These are phyloP conservation scores for Hystrix brachyura DNA, from an alignment of 2,113 vertebrate species.

Conservation along the genomic window DNA sequence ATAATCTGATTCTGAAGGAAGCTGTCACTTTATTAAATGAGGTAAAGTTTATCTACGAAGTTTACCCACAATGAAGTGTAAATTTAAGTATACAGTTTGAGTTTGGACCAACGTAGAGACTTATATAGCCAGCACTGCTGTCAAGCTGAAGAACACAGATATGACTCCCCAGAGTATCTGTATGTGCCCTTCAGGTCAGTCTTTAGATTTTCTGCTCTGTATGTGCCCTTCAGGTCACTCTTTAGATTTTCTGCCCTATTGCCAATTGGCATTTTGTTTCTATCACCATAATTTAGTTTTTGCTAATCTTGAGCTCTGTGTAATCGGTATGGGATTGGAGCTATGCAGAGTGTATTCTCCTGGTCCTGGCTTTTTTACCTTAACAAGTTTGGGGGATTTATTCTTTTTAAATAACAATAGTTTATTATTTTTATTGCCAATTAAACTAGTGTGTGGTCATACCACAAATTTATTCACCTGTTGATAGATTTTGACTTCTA, in stretches of 20 bases:
- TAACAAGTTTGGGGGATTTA: neutral
- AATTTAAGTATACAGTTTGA: neutral
- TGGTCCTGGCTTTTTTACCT: neutral
- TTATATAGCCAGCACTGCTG: neutral
- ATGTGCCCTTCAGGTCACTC: neutral
- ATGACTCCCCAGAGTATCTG: neutral
- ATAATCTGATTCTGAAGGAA: neutral
- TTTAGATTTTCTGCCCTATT: neutral
- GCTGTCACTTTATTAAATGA: slow-evolving; percentile 2
- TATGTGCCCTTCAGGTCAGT: neutral
- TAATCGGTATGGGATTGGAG: neutral
- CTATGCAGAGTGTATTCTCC: neutral
- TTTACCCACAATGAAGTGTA: neutral
- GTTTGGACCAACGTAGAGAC: neutral
- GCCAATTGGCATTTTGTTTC: neutral
- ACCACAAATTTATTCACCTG: neutral
- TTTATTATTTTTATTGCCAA: neutral
- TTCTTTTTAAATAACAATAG: neutral
- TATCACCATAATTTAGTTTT: neutral
- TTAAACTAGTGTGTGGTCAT: neutral
- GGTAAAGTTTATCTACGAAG: neutral
- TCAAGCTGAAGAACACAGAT: neutral
- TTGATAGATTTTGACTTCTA: neutral
- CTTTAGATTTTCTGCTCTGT: neutral
- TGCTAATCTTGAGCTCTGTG: neutral